phyloP scores from a whole-genome alignment of 2,888 invertebrate species.

The Phrixothrix hirtus region DNA sequence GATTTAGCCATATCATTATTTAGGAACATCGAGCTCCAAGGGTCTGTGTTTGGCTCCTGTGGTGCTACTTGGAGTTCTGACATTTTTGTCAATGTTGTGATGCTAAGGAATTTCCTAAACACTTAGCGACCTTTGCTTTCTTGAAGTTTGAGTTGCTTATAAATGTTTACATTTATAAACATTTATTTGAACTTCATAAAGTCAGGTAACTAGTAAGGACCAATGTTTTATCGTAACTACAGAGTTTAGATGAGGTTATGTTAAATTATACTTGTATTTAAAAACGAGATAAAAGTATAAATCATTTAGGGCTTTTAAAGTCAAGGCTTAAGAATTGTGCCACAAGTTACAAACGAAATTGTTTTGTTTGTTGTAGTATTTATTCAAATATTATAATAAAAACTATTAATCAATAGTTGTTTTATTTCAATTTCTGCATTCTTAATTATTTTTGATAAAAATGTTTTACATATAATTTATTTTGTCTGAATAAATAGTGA shows the following conservation, averaged over 20 bases:
- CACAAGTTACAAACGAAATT: slow-evolving; percentile 29
- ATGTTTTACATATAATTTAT: too few relatives aligned
- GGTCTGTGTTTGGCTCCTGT: slow-evolving; percentile 7
- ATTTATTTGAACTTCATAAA: too few relatives aligned
- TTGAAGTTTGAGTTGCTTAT: too few relatives aligned
- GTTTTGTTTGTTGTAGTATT: slow-evolving; percentile 31
- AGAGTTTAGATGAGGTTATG: slow-evolving; percentile 26
- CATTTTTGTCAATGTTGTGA: slow-evolving; percentile 26
- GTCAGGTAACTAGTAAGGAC: slow-evolving; percentile 28
- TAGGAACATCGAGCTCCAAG: slow-evolving; percentile 5
- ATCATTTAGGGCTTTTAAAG: slow-evolving; percentile 22
- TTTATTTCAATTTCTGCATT: not conserved
- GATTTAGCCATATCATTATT: too few relatives aligned
- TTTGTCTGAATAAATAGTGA: too few relatives aligned
- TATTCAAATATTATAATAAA: slow-evolving; percentile 25
- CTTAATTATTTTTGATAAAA: too few relatives aligned
- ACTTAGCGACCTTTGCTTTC: too few relatives aligned
- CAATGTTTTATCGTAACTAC: slow-evolving; percentile 25
- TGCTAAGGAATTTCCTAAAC: slow-evolving; percentile 21
- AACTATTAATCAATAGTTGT: slow-evolving; percentile 7
- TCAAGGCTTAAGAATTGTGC: slow-evolving; percentile 30
- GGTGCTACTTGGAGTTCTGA: slow-evolving; percentile 16
- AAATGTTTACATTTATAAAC: too few relatives aligned
- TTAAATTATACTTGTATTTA: slow-evolving; percentile 14
- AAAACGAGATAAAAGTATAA: slow-evolving; percentile 17